phyloP scores from a whole-genome alignment of 37 sponge, comb jelly and placozoan species.

The Spongilla lacustris region DNA sequence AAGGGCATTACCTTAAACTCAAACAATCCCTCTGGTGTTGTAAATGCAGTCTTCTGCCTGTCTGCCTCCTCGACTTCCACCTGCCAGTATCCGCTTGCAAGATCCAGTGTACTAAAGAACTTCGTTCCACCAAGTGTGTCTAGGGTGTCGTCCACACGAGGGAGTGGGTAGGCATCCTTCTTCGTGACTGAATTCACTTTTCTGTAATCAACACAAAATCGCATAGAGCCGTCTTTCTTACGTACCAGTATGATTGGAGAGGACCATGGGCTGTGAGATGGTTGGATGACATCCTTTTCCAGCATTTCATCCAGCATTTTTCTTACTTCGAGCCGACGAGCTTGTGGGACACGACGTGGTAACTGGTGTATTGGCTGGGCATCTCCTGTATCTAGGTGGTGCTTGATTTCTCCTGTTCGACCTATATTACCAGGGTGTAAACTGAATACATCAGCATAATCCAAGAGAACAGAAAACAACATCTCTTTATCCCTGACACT shows the following conservation, averaged over 20 bases:
- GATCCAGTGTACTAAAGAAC: constrained; percentile 43
- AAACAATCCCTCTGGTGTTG: constrained; percentile 34
- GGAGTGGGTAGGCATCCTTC: constrained; percentile 56
- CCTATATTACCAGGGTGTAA: constrained; percentile 4
- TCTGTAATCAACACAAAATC: constrained; percentile 36
- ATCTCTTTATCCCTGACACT: not conserved
- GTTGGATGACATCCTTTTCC: constrained; percentile 7
- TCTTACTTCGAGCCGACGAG: constrained; percentile 5
- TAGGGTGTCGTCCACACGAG: constrained; percentile 31
- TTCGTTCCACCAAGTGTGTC: constrained; percentile 12
- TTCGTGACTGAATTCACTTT: constrained; percentile 29
- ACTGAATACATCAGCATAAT: constrained; percentile 25
- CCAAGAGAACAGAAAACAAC: not conserved
- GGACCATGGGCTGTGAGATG: constrained; percentile 29
- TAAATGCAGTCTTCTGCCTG: constrained; percentile 52
- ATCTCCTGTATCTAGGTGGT: constrained; percentile 58
- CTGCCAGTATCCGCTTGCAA: constrained; percentile 48
- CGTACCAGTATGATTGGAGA: constrained; percentile 33
- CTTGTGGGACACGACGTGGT: constrained; percentile 41
- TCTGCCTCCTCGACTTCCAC: constrained; percentile 22
- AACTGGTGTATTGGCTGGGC: constrained; percentile 50
- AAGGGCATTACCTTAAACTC: constrained; percentile 55
- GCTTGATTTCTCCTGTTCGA: constrained; percentile 5
- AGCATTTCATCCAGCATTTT: constrained; percentile 52
- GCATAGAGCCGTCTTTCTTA: constrained; percentile 13